Percentiles rank a stretch among this genome's conserved stretches.
Evolutionary conservation across 2,113 vertebrate species (phyloP).

Genomic region (Psammodynastes pulverulentus): DNA sequence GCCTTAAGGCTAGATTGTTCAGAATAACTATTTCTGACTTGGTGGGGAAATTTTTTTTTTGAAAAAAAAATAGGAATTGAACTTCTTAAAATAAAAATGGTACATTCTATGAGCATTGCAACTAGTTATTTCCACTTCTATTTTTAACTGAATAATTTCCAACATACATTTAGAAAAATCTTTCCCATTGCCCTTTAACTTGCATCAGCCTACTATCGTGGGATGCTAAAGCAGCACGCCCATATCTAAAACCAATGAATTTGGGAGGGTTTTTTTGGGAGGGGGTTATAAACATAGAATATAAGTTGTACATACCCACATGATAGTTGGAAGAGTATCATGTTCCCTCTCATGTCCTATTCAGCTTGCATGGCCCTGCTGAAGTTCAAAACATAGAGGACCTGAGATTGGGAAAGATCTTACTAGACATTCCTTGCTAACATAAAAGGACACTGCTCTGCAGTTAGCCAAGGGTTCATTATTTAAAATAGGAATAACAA

Average conservation of each 20-base stretch:
- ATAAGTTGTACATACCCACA: not conserved
- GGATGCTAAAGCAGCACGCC: conserved; percentile 28
- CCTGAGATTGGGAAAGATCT: not conserved
- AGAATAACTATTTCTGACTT: conserved; percentile 39
- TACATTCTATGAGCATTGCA: conserved; percentile 48
- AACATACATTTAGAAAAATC: conserved; percentile 48
- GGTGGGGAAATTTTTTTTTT: conserved; percentile 40
- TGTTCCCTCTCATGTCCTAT: not conserved
- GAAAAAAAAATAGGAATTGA: conserved; percentile 39
- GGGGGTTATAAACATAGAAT: not conserved
- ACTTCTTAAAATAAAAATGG: conserved; percentile 63
- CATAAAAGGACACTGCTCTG: not conserved
- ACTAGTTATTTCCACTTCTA: conserved; percentile 49
- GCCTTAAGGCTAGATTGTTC: conserved; percentile 10
- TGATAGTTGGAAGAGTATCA: not conserved
- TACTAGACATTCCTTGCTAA: not conserved
- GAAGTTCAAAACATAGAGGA: not conserved
- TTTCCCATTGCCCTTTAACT: conserved; percentile 32
- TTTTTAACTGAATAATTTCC: conserved; percentile 51
- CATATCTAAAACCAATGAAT: not conserved
- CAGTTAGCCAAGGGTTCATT: too few species aligned
- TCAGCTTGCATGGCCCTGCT: not conserved
- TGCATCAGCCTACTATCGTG: conserved; percentile 39
- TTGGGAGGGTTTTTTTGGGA: accelerated
- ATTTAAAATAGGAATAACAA: not conserved